A percentile compares a stretch with the other conserved stretches of the same genome.
Evolutionary conservation across 2,113 vertebrate genomes (phyloP).

Genomic region (Gymnogyps californianus): DNA sequence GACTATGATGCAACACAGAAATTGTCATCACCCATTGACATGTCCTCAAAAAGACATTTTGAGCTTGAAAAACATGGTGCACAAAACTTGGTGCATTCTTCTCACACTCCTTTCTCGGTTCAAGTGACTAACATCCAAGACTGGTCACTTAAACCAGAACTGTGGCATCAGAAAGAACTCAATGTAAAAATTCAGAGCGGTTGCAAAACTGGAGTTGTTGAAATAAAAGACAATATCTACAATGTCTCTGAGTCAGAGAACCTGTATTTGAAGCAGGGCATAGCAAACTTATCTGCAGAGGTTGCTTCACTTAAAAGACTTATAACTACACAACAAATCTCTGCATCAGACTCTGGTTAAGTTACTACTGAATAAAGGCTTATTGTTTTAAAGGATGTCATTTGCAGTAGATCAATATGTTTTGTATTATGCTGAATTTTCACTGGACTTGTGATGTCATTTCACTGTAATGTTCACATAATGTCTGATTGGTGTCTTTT

Average conservation of each 20-base stretch:
- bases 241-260: slow-evolving; percentile 78
- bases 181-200: slow-evolving; percentile 71
- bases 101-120: slow-evolving; percentile 83
- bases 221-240: slow-evolving; percentile 77
- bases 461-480: slow-evolving; percentile 86
- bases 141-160: slow-evolving; percentile 85
- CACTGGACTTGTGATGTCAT: slow-evolving; percentile 86
- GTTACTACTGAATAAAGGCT: slow-evolving; percentile 73
- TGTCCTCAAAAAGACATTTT: slow-evolving; percentile 76
- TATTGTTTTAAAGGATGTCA: slow-evolving; percentile 65
- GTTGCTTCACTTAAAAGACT: slow-evolving; percentile 85
- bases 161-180: slow-evolving; percentile 82
- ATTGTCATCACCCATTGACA: slow-evolving; percentile 73
- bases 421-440: slow-evolving; percentile 80
- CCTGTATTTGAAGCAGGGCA: slow-evolving; percentile 81
- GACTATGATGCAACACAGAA: slow-evolving; percentile 85
- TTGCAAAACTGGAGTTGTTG: slow-evolving; percentile 68
- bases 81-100: slow-evolving; percentile 71
- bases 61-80: slow-evolving; percentile 69
- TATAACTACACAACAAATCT: slow-evolving; percentile 79
- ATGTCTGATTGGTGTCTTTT: slow-evolving; percentile 77
- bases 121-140: slow-evolving; percentile 89
- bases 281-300: slow-evolving; percentile 80
- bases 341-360: slow-evolving; percentile 82
- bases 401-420: slow-evolving; percentile 75